A percentile compares a stretch with the other conserved stretches of the same genome.
These are phyloP conservation scores for Phataginus tetradactyla DNA, from an alignment of 2,797 vertebrate genomes.

Conservation along the genomic window DNA sequence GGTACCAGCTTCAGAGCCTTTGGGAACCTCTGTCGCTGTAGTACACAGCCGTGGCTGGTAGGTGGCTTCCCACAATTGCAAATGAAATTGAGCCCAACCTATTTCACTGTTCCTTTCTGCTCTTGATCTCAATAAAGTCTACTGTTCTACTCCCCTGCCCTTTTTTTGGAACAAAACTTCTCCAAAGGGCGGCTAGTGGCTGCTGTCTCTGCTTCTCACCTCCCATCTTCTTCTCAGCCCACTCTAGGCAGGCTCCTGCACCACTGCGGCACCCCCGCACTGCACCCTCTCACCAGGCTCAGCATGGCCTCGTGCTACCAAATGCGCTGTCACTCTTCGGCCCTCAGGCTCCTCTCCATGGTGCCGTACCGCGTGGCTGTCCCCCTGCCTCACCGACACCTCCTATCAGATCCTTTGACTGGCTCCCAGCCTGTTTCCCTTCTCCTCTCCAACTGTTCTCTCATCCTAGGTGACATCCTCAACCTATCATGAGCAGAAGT, in stretches of 20 bases:
- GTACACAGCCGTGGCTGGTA: not conserved
- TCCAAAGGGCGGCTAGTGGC: not conserved
- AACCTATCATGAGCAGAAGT: not conserved
- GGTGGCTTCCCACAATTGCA: not conserved
- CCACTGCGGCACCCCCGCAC: too few relatives aligned
- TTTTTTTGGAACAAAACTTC: not conserved
- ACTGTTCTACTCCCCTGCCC: not conserved
- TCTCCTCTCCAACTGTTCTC: not conserved
- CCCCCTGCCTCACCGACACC: not conserved
- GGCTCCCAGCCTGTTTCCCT: not conserved
- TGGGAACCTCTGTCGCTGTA: not conserved
- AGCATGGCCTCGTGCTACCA: not conserved
- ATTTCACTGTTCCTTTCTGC: not conserved
- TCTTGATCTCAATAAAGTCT: not conserved
- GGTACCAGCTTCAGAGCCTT: not conserved
- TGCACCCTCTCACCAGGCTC: not conserved
- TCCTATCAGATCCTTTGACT: not conserved
- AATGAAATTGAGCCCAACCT: not conserved
- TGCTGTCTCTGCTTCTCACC: not conserved
- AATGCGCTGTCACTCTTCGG: not conserved
- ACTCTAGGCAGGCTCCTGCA: not conserved
- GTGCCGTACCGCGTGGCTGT: not conserved
- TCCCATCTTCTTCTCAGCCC: not conserved
- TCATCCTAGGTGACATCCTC: not conserved
- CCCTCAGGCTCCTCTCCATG: not conserved